Base-by-base conservation (phyloP, 2,888 invertebrate genomes). In the Hirtodrosophila duncani region DNA sequence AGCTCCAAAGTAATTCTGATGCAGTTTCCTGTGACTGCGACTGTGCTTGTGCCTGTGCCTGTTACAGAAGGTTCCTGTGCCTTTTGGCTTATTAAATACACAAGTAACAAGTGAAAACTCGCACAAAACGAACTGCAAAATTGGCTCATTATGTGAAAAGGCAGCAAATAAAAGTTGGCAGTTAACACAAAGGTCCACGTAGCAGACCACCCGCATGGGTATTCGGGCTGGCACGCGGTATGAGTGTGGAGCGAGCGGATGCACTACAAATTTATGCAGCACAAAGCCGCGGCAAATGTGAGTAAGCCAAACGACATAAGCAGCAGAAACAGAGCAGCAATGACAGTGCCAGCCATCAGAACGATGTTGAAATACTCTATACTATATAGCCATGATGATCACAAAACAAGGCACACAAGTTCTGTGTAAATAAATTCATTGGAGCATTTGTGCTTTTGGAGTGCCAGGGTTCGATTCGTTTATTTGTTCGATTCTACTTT, bases 291-390 rank as follows among this genome's bases (percentile, higher is more conserved):
- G 55, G 72, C 78, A 77, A 80, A 72, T 74, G 80, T 72, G 68
- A 71, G 68, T 67, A 79, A 79, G 75, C 71, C 77, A 77, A 72
- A 67, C 77, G 72, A 80, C 77, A 72, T 77, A 75, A 72, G 79
- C 72, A 72, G 63, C 77, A 67, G 77, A 75, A 79, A 79, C 67
- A 72, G 53, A 52, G 51, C 23, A 33, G 58, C 58, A 33, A 57
- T 30, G 36, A 20, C 34, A 37, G 37, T 48, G 36, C 31, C 57
- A 18, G 13, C 3, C 38, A 13, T 6, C 9, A 6, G 3, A 6
- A 36, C 23, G 17, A 13, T 42, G 44, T 41, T 30, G 29, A 41
- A 39, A 45, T 49, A 34, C 49, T 26, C 43, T 42, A 7, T 9
- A 8, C 8, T 37, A 7, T n/a, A 11, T 26, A 24, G 10, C 14